Evolutionary conservation across 2,113 vertebrate genomes (phyloP), one percentile per base, ranked within the genome.

Genomic region (Hoplias malabaricus): DNA sequence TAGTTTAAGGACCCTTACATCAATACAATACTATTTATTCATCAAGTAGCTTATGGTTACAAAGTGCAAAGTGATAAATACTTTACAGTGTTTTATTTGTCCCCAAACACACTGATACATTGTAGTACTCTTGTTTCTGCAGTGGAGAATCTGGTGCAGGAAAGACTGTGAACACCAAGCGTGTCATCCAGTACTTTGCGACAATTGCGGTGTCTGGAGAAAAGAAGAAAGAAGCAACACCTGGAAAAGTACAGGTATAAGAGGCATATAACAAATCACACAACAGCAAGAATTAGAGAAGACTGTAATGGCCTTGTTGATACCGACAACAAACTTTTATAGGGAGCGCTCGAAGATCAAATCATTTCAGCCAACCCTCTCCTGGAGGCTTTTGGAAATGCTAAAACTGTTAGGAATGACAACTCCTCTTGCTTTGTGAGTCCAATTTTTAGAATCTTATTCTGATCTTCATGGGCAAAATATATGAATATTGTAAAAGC

Each of bases 151-250:
- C 96, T 0, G 96, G 96, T 79, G 96, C 96, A 0, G 96, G 96
- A 83, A 98, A 98, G 93, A 98, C 96, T 85, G 96, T 98, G 75
- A 98, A 98, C 86, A 98, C 95, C 0, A 97, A 98, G 62, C 93
- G 95, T 86, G 96, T 97, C 91, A 98, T 97, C 90, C 95, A 98
- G 92, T 98, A 96, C 86, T 98, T 97, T 90, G 96, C 95, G 73
- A 96, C 96, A 93, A 96, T 98, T 89, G 96, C 96, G 87, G 94
- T 93, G n/a, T 88, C 91, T 91, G 90, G 91, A 11, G 84, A 73
- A 19, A 89, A 84, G 67, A 92, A 92, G 65, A 0, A 3, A 0
- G 89, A 90, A 16, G 50, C 0, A 0, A 6, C 6, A 33, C 4
- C 87, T 0, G 88, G 93, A n/a, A 96, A 96, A 87, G 94, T 95